These are phyloP conservation scores for Myotis myotis DNA, from an alignment of 2,797 vertebrate genomes.

Conservation along the genomic window DNA sequence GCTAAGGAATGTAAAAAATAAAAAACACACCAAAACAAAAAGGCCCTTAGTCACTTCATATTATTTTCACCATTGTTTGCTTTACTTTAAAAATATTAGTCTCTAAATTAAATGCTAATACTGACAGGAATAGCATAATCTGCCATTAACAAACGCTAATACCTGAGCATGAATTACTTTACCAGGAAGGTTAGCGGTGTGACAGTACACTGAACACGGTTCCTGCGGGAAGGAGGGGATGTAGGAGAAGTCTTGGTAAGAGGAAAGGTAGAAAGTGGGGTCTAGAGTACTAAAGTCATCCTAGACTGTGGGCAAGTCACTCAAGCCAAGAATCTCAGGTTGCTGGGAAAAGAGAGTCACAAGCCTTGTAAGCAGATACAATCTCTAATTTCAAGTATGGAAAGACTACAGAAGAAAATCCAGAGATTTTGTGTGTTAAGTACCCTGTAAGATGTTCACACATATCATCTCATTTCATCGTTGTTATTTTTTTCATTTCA, in stretches of 20 bases:
- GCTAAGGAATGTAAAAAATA: conserved; percentile 28
- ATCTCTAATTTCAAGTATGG: neutral
- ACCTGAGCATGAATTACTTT: conserved; percentile 6
- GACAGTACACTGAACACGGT: neutral
- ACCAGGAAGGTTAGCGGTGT: neutral
- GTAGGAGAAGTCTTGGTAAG: neutral
- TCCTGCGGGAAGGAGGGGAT: neutral
- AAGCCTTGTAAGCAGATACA: conserved; percentile 27
- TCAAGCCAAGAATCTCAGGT: neutral
- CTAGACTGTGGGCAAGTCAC: neutral
- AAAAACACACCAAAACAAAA: neutral
- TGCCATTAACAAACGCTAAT: neutral
- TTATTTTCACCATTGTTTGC: conserved; percentile 27
- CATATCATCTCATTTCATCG: neutral
- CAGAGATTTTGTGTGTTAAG: neutral
- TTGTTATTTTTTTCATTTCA: neutral
- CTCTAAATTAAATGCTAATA: conserved; percentile 42
- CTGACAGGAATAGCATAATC: neutral
- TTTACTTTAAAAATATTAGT: conserved; percentile 36
- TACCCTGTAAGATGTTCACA: neutral
- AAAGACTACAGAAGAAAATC: conserved; percentile 18
- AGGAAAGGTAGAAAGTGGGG: neutral
- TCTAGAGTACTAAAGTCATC: neutral
- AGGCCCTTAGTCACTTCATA: neutral
- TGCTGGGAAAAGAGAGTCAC: neutral